Evolutionary conservation across 2,797 vertebrate species (phyloP).

Genomic region (Anas flavirostris): DNA sequence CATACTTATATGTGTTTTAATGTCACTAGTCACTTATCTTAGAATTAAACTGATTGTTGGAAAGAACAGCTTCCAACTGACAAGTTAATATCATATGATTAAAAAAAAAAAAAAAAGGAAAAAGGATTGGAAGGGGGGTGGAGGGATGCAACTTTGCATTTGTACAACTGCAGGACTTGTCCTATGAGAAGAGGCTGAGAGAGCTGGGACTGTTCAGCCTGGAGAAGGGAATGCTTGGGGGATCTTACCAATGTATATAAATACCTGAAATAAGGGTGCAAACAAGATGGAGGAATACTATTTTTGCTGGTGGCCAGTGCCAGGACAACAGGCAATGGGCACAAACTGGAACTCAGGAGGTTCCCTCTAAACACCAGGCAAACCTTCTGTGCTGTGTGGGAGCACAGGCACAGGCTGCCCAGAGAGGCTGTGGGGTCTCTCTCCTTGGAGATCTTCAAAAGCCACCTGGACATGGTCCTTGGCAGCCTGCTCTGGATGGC

Average conservation of each 20-base stretch:
- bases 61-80: background rate
- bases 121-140: background rate
- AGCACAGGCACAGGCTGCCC: background rate
- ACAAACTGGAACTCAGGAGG: background rate
- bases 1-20: background rate
- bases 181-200: background rate
- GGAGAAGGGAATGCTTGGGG: background rate
- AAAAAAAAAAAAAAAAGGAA: background rate
- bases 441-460: too few species aligned
- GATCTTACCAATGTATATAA: background rate
- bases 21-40: background rate
- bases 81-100: background rate
- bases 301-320: background rate
- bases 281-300: background rate
- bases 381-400: too few species aligned
- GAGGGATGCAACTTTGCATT: background rate
- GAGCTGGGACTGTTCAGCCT: background rate
- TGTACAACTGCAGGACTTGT: background rate
- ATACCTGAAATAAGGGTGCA: background rate
- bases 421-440: too few species aligned
- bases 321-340: background rate
- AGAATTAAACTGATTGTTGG: background rate
- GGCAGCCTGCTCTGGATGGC: too few species aligned
- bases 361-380: too few species aligned
- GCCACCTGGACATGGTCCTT: too few species aligned